Conservation (phyloP, 2,888 invertebrate species). For the Pegoplata infirma region DNA sequence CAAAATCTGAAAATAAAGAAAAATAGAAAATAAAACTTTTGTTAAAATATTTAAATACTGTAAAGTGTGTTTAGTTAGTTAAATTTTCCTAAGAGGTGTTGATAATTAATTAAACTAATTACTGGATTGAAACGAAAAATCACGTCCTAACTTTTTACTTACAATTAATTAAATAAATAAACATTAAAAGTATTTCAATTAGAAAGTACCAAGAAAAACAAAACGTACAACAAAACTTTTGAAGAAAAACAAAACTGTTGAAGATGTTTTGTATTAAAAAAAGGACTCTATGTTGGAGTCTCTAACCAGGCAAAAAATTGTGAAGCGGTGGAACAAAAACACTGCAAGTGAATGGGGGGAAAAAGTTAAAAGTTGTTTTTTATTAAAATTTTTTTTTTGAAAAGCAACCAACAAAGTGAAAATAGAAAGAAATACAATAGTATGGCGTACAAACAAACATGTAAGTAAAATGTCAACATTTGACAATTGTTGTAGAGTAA, state of each 20-base stretch:
- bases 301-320: no score
- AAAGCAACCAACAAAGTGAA: conserved; percentile 5
- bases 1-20: conserved; percentile 54
- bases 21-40: no score
- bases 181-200: conserved; percentile 61
- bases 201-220: conserved; percentile 27
- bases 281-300: conserved; percentile 19
- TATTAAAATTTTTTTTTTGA: conserved; percentile 20
- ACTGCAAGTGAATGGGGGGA: background rate
- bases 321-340: background rate
- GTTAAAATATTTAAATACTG: no score
- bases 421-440: conserved; percentile 10
- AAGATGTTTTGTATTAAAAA: conserved; percentile 11
- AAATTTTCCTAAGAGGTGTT: conserved; percentile 48
- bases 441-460: background rate
- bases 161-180: conserved; percentile 58
- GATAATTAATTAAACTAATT: conserved; percentile 66
- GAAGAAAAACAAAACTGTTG: conserved; percentile 19
- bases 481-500: conserved; percentile 39
- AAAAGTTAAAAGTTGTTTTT: conserved; percentile 25
- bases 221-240: conserved; percentile 41
- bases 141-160: conserved; percentile 55
- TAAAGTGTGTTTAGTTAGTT: no score
- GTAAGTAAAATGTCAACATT: conserved; percentile 39
- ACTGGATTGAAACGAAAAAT: conserved; percentile 35